Evolutionary conservation across 2,888 invertebrate species (phyloP).

Genomic region (Choristoneura rosaceana): DNA sequence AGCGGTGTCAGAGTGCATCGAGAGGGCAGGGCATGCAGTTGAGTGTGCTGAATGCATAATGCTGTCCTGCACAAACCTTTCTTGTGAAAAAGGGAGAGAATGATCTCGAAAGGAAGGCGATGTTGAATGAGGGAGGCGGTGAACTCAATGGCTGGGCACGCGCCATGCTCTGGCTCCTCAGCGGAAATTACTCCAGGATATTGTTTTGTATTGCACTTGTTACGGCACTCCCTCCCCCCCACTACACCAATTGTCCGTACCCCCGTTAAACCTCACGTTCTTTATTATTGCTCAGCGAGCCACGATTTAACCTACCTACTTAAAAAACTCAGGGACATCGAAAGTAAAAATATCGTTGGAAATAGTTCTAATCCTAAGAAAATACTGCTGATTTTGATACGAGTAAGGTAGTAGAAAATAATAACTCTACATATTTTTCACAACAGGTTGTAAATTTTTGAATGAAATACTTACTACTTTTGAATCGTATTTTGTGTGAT

Average conservation of each 20-base stretch:
- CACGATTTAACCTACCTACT: background rate
- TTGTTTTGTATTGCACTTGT: constrained; percentile 68
- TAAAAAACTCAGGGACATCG: too few species aligned
- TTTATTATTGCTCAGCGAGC: constrained; percentile 26
- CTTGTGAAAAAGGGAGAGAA: constrained; percentile 19
- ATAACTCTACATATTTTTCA: too few species aligned
- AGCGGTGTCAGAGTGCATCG: constrained; percentile 51
- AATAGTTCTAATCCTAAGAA: too few species aligned
- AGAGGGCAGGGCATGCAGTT: constrained; percentile 8
- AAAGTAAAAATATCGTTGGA: too few species aligned
- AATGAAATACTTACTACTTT: too few species aligned
- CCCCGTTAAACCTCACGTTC: constrained; percentile 21
- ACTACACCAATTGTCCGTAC: constrained; percentile 3
- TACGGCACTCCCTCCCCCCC: constrained; percentile 44
- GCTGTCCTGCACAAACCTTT: constrained; percentile 9
- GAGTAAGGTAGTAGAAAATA: too few species aligned
- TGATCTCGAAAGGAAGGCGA: background rate
- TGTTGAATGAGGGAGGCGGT: constrained; percentile 3
- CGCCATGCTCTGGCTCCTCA: constrained; percentile 49
- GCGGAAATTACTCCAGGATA: constrained; percentile 65
- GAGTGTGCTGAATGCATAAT: background rate
- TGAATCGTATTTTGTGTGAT: too few species aligned
- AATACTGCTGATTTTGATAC: too few species aligned
- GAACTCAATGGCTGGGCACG: constrained; percentile 45
- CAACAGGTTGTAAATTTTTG: too few species aligned